Evolutionary conservation across 2,797 vertebrate species (phyloP).

Genomic region (Anomalospiza imberbis): DNA sequence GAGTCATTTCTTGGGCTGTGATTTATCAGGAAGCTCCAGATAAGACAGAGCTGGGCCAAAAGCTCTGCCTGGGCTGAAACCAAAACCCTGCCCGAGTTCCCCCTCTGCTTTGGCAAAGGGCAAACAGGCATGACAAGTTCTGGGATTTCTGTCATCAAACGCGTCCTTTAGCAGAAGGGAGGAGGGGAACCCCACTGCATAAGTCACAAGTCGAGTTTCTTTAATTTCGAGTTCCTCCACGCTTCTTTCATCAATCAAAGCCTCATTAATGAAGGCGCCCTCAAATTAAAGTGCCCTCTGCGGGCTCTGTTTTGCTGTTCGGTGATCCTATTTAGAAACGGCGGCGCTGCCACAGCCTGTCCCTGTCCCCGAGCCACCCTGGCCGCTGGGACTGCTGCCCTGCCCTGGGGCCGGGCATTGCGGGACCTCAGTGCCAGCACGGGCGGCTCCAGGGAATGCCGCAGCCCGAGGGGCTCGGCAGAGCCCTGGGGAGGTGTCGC

Average conservation of each 20-base stretch:
- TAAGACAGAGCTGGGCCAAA: neutral
- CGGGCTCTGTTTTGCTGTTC: neutral
- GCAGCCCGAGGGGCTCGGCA: no score
- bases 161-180: neutral
- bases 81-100: neutral
- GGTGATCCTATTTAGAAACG: rapidly evolving
- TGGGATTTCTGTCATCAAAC: neutral
- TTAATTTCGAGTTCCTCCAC: neutral
- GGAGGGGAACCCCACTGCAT: neutral
- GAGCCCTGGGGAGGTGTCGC: neutral
- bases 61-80: neutral
- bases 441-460: neutral
- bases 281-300: neutral
- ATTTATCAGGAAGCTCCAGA: neutral
- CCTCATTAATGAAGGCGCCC: neutral
- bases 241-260: neutral
- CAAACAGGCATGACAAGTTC: neutral
- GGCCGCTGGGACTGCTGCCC: neutral
- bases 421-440: neutral
- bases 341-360: neutral
- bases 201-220: neutral
- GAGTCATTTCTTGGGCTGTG: neutral
- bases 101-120: neutral
- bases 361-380: neutral
- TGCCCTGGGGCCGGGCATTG: neutral